Percentiles rank a stretch among this genome's conserved stretches.
These are phyloP conservation scores for Gavia stellata DNA, from an alignment of 2,113 vertebrate species.

Conservation along the genomic window DNA sequence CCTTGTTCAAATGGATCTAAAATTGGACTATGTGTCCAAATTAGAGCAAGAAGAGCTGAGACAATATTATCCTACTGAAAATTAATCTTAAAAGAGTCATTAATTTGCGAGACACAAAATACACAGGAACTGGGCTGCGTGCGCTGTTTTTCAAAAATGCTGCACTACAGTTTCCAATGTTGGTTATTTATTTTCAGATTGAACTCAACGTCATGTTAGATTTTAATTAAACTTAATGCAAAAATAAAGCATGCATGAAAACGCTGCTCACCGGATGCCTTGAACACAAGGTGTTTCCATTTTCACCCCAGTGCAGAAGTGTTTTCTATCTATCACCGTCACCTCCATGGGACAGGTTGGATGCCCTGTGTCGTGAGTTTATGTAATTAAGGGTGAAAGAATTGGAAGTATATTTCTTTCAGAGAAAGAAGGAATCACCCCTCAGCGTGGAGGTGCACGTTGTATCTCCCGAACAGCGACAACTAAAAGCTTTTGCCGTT, in stretches of 20 bases:
- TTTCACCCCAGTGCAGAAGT: neutral
- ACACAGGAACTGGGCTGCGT: neutral
- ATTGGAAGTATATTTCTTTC: neutral
- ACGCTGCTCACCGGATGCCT: neutral
- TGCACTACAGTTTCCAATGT: rapidly evolving
- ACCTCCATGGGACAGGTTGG: rapidly evolving
- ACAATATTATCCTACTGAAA: neutral
- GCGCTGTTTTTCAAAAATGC: neutral
- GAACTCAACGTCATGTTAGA: neutral
- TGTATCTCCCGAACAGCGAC: neutral
- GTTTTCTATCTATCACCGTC: neutral
- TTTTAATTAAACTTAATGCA: neutral
- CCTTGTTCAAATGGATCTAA: neutral
- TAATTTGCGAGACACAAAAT: neutral
- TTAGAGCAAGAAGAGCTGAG: neutral
- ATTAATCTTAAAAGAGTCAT: neutral
- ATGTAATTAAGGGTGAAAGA: neutral
- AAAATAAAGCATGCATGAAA: neutral
- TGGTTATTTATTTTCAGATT: neutral
- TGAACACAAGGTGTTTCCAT: neutral
- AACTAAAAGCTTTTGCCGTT: neutral
- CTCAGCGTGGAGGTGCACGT: neutral
- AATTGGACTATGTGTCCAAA: neutral
- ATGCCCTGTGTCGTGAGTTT: neutral
- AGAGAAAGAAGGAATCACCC: neutral